Conservation (phyloP, 2,113 vertebrate genomes). For the Syrmaticus mikado region DNA sequence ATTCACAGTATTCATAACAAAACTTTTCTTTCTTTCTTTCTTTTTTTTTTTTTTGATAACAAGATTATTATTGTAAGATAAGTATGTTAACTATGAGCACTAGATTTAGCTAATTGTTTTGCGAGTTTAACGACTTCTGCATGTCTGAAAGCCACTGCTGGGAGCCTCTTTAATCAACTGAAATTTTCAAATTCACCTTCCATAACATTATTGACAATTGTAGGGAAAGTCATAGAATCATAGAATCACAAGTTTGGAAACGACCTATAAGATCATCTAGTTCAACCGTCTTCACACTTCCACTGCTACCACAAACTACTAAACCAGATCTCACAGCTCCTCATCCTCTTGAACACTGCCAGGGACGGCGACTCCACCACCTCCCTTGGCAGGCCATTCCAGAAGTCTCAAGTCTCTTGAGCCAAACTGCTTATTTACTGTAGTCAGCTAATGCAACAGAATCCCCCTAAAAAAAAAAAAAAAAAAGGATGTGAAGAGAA, state of each 20-base stretch:
- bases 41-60: neutral
- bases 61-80: neutral
- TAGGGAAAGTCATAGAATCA: neutral
- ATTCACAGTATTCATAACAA: neutral
- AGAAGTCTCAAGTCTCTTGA: neutral
- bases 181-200: neutral
- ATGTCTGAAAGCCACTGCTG: neutral
- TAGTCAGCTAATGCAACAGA: neutral
- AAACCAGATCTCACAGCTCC: no score
- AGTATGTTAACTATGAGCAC: neutral
- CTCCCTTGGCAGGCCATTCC: no score
- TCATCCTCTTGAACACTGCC: no score
- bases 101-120: neutral
- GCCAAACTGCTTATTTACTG: neutral
- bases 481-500: neutral
- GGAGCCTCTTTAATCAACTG: neutral
- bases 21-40: neutral
- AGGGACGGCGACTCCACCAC: no score
- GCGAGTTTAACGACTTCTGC: neutral
- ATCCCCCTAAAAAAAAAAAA: neutral
- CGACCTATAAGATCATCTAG: no score
- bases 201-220: neutral
- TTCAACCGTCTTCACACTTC: no score
- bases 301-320: no score
- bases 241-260: no score